Conservation (phyloP, 2,113 vertebrate genomes). For the Coregonus clupeaformis region DNA sequence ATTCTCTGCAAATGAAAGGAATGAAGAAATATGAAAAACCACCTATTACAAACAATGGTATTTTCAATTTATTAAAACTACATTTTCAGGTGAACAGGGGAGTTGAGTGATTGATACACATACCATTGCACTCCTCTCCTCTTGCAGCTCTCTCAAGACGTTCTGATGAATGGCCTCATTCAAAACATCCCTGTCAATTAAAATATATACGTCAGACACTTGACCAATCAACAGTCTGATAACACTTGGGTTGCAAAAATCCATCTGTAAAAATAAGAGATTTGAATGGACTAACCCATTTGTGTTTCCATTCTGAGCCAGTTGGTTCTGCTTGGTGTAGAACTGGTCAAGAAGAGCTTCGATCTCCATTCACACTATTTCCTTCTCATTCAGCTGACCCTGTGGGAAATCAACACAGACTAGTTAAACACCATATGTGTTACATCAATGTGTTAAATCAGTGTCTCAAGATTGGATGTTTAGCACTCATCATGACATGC, state of each 20-base stretch:
- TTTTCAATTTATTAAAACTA: background rate
- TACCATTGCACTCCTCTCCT: constrained; percentile 83
- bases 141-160: constrained; percentile 72
- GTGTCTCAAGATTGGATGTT: background rate
- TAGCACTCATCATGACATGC: background rate
- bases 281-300: constrained; percentile 52
- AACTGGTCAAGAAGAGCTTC: constrained; percentile 81
- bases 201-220: background rate
- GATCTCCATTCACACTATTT: constrained; percentile 80
- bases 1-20: constrained; percentile 53
- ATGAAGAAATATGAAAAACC: background rate
- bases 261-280: background rate
- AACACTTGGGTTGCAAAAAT: background rate
- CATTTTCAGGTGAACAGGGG: background rate
- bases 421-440: too few species aligned
- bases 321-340: constrained; percentile 75
- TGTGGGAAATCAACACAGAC: constrained; percentile 43
- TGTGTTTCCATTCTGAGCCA: constrained; percentile 14
- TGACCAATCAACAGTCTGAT: background rate
- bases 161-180: constrained; percentile 59
- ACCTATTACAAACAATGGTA: background rate
- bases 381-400: constrained; percentile 83
- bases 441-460: background rate
- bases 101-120: constrained; percentile 1
- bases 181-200: constrained; percentile 59